Evolutionary conservation across 53 echinoderm and acorn worm species (phyloP).

Genomic region (Patiria pectinifera): DNA sequence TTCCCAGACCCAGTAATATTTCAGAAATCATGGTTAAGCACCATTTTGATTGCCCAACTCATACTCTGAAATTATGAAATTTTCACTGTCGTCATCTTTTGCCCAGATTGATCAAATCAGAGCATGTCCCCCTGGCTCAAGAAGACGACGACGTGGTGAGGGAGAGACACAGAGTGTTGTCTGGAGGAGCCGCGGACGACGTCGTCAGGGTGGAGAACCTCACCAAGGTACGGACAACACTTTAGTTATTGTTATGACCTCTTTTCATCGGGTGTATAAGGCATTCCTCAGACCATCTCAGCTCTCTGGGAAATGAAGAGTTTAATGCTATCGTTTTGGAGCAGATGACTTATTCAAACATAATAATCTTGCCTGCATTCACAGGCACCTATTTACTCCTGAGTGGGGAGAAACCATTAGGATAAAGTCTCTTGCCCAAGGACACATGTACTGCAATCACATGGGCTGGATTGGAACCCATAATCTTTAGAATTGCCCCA

Average conservation of each 20-base stretch:
- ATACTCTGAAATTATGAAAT: background rate
- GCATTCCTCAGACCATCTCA: no score
- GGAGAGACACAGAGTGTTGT: constrained; percentile 83
- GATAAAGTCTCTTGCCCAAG: background rate
- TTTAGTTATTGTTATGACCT: background rate
- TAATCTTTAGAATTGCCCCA: no score
- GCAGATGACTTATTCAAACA: no score
- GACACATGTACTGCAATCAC: background rate
- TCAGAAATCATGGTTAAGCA: no score
- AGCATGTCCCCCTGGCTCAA: constrained; percentile 32
- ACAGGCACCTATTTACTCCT: background rate
- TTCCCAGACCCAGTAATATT: no score
- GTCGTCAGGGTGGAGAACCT: constrained; percentile 86
- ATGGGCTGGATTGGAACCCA: background rate
- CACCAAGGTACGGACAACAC: constrained; percentile 71
- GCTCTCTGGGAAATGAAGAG: no score
- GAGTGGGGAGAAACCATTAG: background rate
- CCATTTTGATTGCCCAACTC: background rate
- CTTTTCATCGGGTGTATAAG: background rate
- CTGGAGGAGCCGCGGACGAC: constrained; percentile 76
- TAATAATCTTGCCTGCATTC: no score
- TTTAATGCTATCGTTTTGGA: background rate
- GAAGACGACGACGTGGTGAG: constrained; percentile 89
- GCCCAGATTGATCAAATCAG: constrained; percentile 65
- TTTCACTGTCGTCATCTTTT: background rate